Conservation (phyloP, 92 coral and sea anemone genomes). For the Meandrina meandrites region DNA sequence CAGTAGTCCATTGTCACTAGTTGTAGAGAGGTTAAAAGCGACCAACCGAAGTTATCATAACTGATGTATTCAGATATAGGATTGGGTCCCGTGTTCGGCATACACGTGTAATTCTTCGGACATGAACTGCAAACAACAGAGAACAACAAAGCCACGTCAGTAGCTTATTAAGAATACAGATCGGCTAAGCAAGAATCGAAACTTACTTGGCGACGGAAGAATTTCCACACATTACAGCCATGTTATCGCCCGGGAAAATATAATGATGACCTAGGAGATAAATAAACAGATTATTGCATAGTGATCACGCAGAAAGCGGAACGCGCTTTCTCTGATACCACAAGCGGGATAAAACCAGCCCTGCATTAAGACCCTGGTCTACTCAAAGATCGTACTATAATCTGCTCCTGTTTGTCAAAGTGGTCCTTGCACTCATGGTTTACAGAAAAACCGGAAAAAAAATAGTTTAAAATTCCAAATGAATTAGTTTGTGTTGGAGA, state of each 20-base stretch:
- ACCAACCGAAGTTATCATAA: slow-evolving; percentile 88
- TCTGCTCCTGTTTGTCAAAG: too few relatives aligned
- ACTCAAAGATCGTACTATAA: too few relatives aligned
- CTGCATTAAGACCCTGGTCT: too few relatives aligned
- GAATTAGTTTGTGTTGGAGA: neutral
- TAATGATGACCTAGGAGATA: slow-evolving; percentile 51
- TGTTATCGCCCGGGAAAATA: slow-evolving; percentile 54
- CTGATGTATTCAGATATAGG: slow-evolving; percentile 77
- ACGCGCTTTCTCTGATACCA: neutral
- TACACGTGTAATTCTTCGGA: slow-evolving; percentile 77
- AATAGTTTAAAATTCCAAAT: too few relatives aligned
- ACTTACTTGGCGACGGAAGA: slow-evolving; percentile 63
- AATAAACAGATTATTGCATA: neutral
- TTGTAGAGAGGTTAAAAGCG: slow-evolving; percentile 89
- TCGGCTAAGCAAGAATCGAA: neutral
- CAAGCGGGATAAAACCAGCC: neutral
- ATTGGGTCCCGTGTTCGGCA: slow-evolving; percentile 77
- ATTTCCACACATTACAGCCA: slow-evolving; percentile 78
- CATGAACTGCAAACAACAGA: slow-evolving; percentile 57
- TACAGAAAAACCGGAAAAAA: too few relatives aligned
- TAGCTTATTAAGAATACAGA: neutral
- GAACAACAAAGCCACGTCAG: neutral
- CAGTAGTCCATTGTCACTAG: slow-evolving; percentile 96
- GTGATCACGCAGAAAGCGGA: neutral
- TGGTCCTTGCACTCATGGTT: too few relatives aligned